Conservation (phyloP, 2,888 invertebrate species). For the Iselma pallidipennis region DNA sequence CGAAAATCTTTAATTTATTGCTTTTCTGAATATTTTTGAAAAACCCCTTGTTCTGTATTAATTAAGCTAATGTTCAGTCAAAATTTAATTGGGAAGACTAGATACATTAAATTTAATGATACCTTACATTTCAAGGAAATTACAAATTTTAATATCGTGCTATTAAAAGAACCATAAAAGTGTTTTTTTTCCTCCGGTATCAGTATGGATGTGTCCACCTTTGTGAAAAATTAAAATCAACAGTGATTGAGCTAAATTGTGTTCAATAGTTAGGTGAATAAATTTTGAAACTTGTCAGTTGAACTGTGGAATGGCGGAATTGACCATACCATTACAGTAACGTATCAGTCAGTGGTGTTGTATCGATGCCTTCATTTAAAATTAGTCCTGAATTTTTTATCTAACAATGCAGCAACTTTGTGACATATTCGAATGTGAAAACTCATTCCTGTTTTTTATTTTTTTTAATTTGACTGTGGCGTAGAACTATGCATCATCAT, state of each 20-base stretch:
- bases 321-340: too few species aligned
- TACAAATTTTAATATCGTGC: slow-evolving; percentile 2
- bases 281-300: not conserved
- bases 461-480: not conserved
- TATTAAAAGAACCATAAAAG: not conserved
- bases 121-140: not conserved
- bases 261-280: not conserved
- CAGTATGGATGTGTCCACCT: not conserved
- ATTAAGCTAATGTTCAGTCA: slow-evolving; percentile 3
- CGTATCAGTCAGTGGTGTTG: not conserved
- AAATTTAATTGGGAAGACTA: not conserved
- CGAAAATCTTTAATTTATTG: not conserved
- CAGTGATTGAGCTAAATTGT: not conserved
- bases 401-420: not conserved
- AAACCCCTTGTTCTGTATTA: slow-evolving; percentile 1
- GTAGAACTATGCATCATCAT: slow-evolving; percentile 11
- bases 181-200: not conserved
- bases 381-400: not conserved
- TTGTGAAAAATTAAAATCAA: not conserved
- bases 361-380: not conserved
- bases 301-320: too few species aligned
- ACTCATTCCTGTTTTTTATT: not conserved
- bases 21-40: not conserved
- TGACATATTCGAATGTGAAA: not conserved
- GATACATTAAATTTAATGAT: slow-evolving; percentile 3